phyloP scores from a whole-genome alignment of 2,888 invertebrate species.

The Drosophila robusta region DNA sequence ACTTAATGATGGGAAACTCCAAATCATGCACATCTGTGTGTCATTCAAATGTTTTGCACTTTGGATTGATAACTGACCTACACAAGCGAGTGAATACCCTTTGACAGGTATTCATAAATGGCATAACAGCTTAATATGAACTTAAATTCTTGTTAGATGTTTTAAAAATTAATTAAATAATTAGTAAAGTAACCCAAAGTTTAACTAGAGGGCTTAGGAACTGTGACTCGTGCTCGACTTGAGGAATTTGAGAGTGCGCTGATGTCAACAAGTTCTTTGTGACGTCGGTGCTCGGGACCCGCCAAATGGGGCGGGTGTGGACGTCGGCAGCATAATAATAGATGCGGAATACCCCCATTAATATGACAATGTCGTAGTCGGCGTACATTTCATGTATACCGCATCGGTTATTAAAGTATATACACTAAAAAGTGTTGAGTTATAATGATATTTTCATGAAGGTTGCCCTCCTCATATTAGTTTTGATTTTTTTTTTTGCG shows the following conservation, averaged over 20 bases:
- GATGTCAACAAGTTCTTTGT: constrained; percentile 54
- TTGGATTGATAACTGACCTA: not conserved
- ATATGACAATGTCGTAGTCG: constrained; percentile 49
- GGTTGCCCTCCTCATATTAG: constrained; percentile 1
- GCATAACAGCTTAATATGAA: not conserved
- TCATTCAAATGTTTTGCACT: not conserved
- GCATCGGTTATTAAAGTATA: not conserved
- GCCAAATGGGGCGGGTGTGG: constrained; percentile 15
- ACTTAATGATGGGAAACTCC: constrained; percentile 28
- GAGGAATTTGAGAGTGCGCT: constrained; percentile 25
- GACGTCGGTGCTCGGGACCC: constrained; percentile 26
- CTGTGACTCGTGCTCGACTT: constrained; percentile 7
- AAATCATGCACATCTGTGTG: constrained; percentile 16
- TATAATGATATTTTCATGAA: not conserved
- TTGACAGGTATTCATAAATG: not conserved
- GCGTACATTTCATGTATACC: not conserved
- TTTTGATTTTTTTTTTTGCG: not conserved
- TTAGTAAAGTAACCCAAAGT: too few species aligned
- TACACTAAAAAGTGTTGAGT: constrained; percentile 7
- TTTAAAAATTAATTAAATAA: too few species aligned
- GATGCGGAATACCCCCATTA: constrained; percentile 35
- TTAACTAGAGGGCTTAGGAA: not conserved
- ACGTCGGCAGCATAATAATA: constrained; percentile 36
- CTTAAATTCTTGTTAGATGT: too few species aligned
- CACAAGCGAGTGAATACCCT: constrained; percentile 13